Percentiles rank a stretch among this genome's conserved stretches.
phyloP scores from a whole-genome alignment of 2,888 invertebrate species.

The Pristionchus entomophagus region DNA sequence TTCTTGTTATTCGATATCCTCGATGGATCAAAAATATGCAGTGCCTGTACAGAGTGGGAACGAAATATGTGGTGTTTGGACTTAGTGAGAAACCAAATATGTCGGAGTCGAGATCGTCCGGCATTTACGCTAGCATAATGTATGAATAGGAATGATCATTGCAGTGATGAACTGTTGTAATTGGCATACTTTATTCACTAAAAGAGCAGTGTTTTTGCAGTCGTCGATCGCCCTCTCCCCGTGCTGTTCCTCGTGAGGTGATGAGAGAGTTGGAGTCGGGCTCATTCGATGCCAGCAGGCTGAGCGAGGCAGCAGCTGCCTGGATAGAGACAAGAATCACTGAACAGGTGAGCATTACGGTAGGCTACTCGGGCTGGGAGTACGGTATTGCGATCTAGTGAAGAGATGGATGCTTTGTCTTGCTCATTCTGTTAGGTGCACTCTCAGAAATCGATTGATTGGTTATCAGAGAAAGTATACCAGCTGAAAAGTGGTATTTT shows the following conservation, averaged over 20 bases:
- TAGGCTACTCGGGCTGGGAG: neutral
- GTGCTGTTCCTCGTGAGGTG: slow-evolving; percentile 49
- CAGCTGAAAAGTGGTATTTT: neutral
- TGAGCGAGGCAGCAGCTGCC: slow-evolving; percentile 63
- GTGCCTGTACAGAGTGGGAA: no score
- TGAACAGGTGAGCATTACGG: slow-evolving; percentile 65
- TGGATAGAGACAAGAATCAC: slow-evolving; percentile 68
- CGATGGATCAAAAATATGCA: no score
- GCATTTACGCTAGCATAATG: no score
- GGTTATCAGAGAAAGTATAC: neutral
- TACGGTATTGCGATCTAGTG: no score
- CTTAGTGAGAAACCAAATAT: no score
- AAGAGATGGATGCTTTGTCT: no score
- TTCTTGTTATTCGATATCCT: no score
- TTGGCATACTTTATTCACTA: neutral
- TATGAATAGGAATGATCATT: no score
- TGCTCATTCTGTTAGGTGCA: no score
- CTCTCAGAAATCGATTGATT: neutral
- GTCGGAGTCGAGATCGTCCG: no score
- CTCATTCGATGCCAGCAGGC: slow-evolving; percentile 60
- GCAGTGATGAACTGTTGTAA: no score
- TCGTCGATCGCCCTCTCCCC: slow-evolving; percentile 46
- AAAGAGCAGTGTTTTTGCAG: neutral
- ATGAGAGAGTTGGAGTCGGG: slow-evolving; percentile 49
- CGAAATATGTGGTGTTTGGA: no score